Evolutionary conservation across 37 sponge, comb jelly and placozoan genomes (phyloP), one percentile per base, ranked within the genome.

Genomic region (Chondrilla cf. caribensis): DNA sequence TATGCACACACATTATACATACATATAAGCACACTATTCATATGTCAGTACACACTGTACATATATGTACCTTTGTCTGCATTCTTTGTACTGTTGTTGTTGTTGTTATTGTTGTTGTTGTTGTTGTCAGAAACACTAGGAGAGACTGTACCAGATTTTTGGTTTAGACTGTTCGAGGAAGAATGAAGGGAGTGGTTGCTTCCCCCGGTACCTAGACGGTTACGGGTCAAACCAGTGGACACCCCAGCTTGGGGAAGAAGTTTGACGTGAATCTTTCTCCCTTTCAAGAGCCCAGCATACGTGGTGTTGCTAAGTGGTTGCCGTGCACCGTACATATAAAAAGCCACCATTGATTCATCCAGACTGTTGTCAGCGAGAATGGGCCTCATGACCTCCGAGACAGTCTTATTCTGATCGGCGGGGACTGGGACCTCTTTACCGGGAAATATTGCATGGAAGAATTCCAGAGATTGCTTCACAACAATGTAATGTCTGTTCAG

Each of bases 401-500:
- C 76, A 3, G 76, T 40, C 28, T 81, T 64, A 43, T 81, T 81
- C 2, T 41, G 66, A 66, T 59, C 58, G 38, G 60, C 33, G 28
- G 36, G 67, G 24, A 79, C 44, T 19, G 60, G 15, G 35, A 75
- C 9, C 75, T 41, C 24, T 35, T 67, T 33, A 2, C 28, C 36
- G 32, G 44, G 60, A 47, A 60, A 84, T 14, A 62, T 55, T 8
- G 43, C 38, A 24, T 58, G 38, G 75, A 91, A 83, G 64, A 84
- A 86, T 51, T 91, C 67, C 60, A 78, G 77, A 0, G 87, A 87
- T 51, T 81, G 85, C 19, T 58, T 81, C 29, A 91, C 82, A 65
- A 84, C 64, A 62, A 91, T 62, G 78, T 91, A 87, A n/a, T 87
- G 87, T 55, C 85, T 83, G 64, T 71, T 58, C 38, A 91, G 58